Conservation (phyloP, 2,888 invertebrate species). For the Fabriciana adippe region DNA sequence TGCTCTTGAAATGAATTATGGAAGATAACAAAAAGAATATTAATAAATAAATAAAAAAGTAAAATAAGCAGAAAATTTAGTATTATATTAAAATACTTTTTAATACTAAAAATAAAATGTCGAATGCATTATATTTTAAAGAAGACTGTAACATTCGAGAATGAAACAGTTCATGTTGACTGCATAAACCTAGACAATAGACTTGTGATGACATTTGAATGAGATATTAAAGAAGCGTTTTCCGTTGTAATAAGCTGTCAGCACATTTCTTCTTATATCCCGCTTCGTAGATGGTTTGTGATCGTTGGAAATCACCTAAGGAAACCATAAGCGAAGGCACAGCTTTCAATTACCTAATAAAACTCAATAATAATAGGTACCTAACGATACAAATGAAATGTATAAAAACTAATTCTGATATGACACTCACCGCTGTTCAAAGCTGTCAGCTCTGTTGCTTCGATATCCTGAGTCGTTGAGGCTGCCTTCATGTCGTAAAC, state of each 20-base stretch:
- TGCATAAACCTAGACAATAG: conserved; percentile 17
- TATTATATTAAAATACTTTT: no score
- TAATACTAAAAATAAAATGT: no score
- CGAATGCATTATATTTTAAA: no score
- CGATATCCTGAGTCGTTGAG: conserved; percentile 94
- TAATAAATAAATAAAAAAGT: no score
- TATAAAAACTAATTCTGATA: background rate
- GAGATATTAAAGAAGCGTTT: conserved; percentile 19
- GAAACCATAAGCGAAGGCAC: background rate
- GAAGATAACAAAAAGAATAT: no score
- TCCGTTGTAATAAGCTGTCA: conserved; percentile 20
- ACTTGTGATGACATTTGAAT: conserved; percentile 18
- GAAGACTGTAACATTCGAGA: no score
- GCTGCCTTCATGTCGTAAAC: conserved; percentile 91
- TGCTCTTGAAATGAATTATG: no score
- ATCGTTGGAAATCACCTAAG: conserved; percentile 9
- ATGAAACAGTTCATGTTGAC: background rate
- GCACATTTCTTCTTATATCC: conserved; percentile 17
- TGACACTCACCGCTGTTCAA: conserved; percentile 89
- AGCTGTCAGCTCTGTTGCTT: conserved; percentile 92
- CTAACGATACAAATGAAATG: background rate
- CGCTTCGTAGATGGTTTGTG: conserved; percentile 3
- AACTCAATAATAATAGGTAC: background rate
- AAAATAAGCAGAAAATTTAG: no score
- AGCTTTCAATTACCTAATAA: background rate